Base-by-base conservation (phyloP, 2,888 invertebrate species). In the Mesorhabditis sp. region DNA sequence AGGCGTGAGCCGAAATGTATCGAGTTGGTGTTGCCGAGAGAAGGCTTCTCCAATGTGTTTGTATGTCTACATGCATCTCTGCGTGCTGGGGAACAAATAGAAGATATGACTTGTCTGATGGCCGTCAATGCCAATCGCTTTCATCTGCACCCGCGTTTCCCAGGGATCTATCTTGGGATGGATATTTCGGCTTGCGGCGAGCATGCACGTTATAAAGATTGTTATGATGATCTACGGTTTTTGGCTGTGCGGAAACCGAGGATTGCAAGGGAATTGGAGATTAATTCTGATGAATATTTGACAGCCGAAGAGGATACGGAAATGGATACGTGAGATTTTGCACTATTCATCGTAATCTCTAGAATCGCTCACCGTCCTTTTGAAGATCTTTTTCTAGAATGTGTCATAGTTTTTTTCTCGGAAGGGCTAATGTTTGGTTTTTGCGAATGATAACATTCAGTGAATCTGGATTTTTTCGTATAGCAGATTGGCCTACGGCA, bases 81-180 rank as follows among this genome's bases (percentile, higher is more conserved):
- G 58, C 10, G 7, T 10, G 58, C 10, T 13, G 7, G 58, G 7
- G 58, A 50, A 50, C 58, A 50, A 50, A 50, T 50, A 10, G 58
- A 50, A 50, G 58, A 50, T 10, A 50, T 50, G 7, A 50, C 58
- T 50, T 50, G 58, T 50, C n/a, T 50, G n/a, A 50, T 50, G 58
- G 58, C 58, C n/a, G 58, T 50, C 7, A 10, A 50, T 13, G 58
- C 58, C 10, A 50, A 50, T 50, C 58, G 58, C n/a, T 50, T 50
- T 50, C 58, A 50, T 50, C n/a, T 50, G n/a, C n/a, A 50, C 58
- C 58, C 58, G 2, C 7, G 58, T 13, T 50, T 50, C 58, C 58
- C 58, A 50, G 58, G 58, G 7, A n/a, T 50, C n/a, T 50, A 50
- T 50, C n/a, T 50, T 13, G n/a, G n/a, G 7, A 13, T 50, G 58